A percentile compares a stretch with the other conserved stretches of the same genome.
Conservation (phyloP, 2,888 invertebrate genomes). For the Criorhina ranunculi region DNA sequence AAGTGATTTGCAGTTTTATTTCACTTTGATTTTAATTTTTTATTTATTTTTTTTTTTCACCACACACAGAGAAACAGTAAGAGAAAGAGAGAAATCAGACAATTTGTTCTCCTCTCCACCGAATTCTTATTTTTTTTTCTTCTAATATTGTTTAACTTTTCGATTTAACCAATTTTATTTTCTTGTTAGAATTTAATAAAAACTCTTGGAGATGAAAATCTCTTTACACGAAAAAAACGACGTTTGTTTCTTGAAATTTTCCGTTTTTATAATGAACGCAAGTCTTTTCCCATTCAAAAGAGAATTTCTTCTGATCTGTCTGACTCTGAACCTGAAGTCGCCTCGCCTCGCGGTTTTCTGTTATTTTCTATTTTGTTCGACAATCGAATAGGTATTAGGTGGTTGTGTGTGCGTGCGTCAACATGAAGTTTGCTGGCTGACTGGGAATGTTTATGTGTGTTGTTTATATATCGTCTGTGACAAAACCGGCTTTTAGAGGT, state of each 20-base stretch:
- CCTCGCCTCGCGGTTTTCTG: slow-evolving; percentile 67
- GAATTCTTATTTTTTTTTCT: slow-evolving; percentile 9
- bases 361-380: slow-evolving; percentile 76
- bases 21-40: not conserved
- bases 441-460: slow-evolving; percentile 19
- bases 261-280: slow-evolving; percentile 13
- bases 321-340: no score
- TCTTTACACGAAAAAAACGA: slow-evolving; percentile 45
- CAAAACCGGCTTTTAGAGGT: slow-evolving; percentile 62
- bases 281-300: slow-evolving; percentile 58
- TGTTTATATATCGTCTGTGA: slow-evolving; percentile 1
- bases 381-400: not conserved
- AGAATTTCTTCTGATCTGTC: slow-evolving; percentile 75
- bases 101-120: slow-evolving; percentile 57
- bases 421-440: no score
- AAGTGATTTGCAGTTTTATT: not conserved
- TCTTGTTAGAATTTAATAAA: not conserved
- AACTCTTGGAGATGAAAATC: slow-evolving; percentile 54
- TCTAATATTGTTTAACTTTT: slow-evolving; percentile 7
- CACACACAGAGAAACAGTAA: slow-evolving; percentile 57
- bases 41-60: slow-evolving; percentile 15
- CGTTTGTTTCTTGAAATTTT: slow-evolving; percentile 26
- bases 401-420: slow-evolving; percentile 5
- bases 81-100: slow-evolving; percentile 66
- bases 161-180: not conserved